phyloP scores from a whole-genome alignment of 2,113 vertebrate species.

The Podiceps cristatus region DNA sequence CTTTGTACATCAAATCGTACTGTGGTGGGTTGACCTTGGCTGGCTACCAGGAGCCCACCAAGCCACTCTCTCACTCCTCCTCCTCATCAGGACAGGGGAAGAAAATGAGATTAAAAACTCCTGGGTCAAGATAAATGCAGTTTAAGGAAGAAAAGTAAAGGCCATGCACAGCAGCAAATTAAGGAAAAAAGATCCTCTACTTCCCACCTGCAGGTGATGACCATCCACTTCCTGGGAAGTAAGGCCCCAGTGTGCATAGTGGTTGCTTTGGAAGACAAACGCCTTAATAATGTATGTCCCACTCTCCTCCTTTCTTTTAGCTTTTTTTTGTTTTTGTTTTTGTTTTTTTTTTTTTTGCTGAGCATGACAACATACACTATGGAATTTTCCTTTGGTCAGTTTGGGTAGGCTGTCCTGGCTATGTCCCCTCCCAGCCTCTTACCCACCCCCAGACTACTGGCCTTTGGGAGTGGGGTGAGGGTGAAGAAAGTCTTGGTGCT shows the following conservation, averaged over 20 bases:
- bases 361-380: too few relatives aligned
- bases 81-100: neutral
- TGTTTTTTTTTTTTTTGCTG: neutral
- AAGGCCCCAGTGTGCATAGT: neutral
- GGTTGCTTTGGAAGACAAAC: neutral
- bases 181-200: neutral
- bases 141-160: neutral
- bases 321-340: too few relatives aligned
- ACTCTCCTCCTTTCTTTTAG: neutral
- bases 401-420: neutral
- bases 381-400: neutral
- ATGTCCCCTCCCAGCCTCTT: neutral
- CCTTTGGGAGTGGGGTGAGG: neutral
- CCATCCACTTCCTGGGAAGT: neutral
- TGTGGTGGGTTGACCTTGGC: neutral
- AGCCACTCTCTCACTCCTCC: neutral
- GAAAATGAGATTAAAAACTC: neutral
- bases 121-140: rapidly evolving
- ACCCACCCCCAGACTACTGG: too few relatives aligned
- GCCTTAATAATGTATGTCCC: neutral
- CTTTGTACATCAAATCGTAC: neutral
- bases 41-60: neutral
- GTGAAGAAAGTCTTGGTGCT: neutral
- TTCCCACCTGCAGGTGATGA: neutral
- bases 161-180: rapidly evolving